These are phyloP conservation scores for Carcina quercana DNA, from an alignment of 2,888 invertebrate genomes.

Conservation along the genomic window DNA sequence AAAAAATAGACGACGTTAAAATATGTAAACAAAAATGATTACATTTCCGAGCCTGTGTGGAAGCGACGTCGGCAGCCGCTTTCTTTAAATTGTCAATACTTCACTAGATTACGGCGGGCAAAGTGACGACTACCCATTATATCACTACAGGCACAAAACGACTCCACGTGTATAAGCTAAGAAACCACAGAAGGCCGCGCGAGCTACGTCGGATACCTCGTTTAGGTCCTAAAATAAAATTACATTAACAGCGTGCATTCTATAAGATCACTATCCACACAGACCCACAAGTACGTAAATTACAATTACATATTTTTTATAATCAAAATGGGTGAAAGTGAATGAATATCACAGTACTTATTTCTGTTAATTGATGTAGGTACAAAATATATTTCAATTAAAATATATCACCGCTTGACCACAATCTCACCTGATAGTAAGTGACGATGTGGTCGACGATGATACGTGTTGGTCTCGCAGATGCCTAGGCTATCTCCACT, in stretches of 20 bases:
- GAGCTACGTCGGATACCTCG: no score
- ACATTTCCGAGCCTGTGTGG: slow-evolving; percentile 37
- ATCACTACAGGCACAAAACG: no score
- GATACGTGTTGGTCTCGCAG: slow-evolving; percentile 18
- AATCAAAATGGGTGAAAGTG: slow-evolving; percentile 46
- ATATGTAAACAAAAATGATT: slow-evolving; percentile 26
- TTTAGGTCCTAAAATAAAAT: slow-evolving; percentile 13
- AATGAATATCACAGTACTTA: slow-evolving; percentile 65
- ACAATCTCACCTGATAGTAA: no score
- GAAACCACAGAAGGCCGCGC: no score
- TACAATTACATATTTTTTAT: slow-evolving; percentile 25
- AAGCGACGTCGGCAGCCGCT: slow-evolving; percentile 27
- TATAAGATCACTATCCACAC: slow-evolving; percentile 38
- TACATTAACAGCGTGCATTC: slow-evolving; percentile 32
- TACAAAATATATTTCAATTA: slow-evolving; percentile 16
- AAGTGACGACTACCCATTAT: no score
- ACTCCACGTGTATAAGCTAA: no score
- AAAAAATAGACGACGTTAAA: slow-evolving; percentile 34
- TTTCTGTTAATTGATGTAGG: slow-evolving; percentile 44
- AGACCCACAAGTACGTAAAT: slow-evolving; percentile 33
- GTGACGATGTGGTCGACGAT: no score
- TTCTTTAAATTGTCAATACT: slow-evolving; percentile 24
- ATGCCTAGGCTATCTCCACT: no score
- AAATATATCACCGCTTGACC: no score
- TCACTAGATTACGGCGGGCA: slow-evolving; percentile 29